These are phyloP conservation scores for Nemurella pictetii DNA, from an alignment of 2,888 invertebrate genomes.

Conservation along the genomic window DNA sequence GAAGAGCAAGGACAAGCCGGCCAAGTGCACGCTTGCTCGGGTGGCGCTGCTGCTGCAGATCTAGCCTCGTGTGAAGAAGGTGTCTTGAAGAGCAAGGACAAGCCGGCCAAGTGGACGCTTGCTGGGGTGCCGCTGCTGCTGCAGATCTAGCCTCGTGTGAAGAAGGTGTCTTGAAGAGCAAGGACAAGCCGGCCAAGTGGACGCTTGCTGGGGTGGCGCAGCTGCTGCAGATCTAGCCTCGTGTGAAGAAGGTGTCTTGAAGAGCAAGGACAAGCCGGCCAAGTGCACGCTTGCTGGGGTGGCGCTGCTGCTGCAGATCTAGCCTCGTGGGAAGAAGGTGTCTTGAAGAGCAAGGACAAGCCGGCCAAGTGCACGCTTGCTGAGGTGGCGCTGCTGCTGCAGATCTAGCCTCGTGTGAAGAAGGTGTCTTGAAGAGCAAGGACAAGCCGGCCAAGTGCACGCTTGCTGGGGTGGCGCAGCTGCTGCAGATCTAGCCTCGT, in stretches of 20 bases:
- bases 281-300: constrained; percentile 97
- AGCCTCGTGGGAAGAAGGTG: too few species aligned
- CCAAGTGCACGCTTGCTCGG: too few species aligned
- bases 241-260: too few species aligned
- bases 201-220: constrained; percentile 73
- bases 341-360: constrained; percentile 91
- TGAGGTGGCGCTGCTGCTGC: constrained; percentile 87
- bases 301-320: constrained; percentile 84
- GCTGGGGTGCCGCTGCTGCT: too few species aligned
- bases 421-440: constrained; percentile 89
- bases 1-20: too few species aligned
- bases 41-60: too few species aligned
- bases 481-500: constrained; percentile 89
- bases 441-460: constrained; percentile 96
- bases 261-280: constrained; percentile 91
- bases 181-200: constrained; percentile 95
- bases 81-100: too few species aligned
- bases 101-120: too few species aligned
- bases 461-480: constrained; percentile 87
- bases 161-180: too few species aligned
- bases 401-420: too few species aligned
- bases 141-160: too few species aligned
- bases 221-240: neutral
- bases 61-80: too few species aligned
- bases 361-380: constrained; percentile 94